Conservation (phyloP, 1,140 invertebrate genomes). For the Charaxes varanes region DNA sequence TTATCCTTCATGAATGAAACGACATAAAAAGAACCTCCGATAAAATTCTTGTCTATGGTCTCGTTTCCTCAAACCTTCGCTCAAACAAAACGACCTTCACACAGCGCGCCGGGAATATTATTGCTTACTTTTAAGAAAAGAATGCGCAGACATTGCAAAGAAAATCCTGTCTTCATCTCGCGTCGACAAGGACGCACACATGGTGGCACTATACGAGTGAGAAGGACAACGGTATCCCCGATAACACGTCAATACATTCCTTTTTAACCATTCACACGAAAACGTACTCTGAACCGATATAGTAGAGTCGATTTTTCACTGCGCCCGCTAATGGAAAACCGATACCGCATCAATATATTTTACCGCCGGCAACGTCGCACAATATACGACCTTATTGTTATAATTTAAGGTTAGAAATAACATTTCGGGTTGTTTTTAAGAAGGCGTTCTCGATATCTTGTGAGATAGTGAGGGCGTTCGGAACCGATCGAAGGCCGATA, state of each 20-base stretch:
- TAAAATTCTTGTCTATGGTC: conserved; percentile 1
- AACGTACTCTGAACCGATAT: conserved; percentile 2
- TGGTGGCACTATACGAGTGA: conserved; percentile 36
- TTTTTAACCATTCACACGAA: conserved; percentile 32
- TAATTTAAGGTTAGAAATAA: conserved; percentile 35
- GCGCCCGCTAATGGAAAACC: conserved; percentile 64
- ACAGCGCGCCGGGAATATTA: conserved; percentile 23
- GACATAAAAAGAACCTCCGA: conserved; percentile 5
- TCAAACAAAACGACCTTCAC: conserved; percentile 20
- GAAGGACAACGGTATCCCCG: conserved; percentile 56
- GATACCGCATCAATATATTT: conserved; percentile 71
- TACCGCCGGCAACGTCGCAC: conserved; percentile 23
- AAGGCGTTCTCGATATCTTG: conserved; percentile 71
- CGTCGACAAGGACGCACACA: conserved; percentile 57
- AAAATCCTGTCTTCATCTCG: conserved; percentile 60
- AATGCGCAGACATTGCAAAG: conserved; percentile 63
- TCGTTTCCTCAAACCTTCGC: neutral
- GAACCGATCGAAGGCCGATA: conserved; percentile 65
- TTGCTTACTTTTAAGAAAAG: conserved; percentile 46
- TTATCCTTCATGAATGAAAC: neutral
- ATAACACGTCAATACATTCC: conserved; percentile 73
- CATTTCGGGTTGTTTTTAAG: conserved; percentile 37
- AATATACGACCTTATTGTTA: conserved; percentile 25
- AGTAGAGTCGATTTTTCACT: conserved; percentile 32
- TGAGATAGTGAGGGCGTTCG: conserved; percentile 69